A percentile compares a stretch with the other conserved stretches of the same genome.
These are phyloP conservation scores for Melanotaenia pygmaea DNA, from an alignment of 2,797 vertebrate genomes.

Conservation along the genomic window DNA sequence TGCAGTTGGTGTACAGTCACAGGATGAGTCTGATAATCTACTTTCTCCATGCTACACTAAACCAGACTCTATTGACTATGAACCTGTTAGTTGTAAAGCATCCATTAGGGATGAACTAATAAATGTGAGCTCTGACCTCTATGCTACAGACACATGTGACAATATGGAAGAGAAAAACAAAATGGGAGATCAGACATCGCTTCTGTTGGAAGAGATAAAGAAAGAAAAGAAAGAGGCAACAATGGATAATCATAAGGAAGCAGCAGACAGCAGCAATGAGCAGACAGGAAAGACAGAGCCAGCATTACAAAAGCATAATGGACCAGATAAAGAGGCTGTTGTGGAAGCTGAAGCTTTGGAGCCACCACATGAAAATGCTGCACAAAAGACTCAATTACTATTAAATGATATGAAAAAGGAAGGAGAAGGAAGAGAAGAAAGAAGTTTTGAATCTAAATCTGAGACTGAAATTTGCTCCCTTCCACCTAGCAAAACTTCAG, in stretches of 20 bases:
- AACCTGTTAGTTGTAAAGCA: slow-evolving; percentile 48
- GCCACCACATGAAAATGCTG: slow-evolving; percentile 31
- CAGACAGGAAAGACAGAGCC: slow-evolving; percentile 44
- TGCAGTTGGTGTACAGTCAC: slow-evolving; percentile 22
- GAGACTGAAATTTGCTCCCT: slow-evolving; percentile 19
- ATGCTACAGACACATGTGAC: slow-evolving; percentile 12
- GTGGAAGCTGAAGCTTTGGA: slow-evolving; percentile 50
- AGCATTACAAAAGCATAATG: slow-evolving; percentile 42
- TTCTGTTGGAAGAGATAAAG: slow-evolving; percentile 33
- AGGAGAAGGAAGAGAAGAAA: slow-evolving; percentile 19
- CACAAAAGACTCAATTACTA: slow-evolving; percentile 43
- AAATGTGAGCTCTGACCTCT: slow-evolving; percentile 32
- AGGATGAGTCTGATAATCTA: slow-evolving; percentile 32
- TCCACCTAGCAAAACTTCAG: slow-evolving; percentile 27
- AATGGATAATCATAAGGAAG: slow-evolving; percentile 56
- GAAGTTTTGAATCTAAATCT: slow-evolving; percentile 23
- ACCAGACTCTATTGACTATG: slow-evolving; percentile 30
- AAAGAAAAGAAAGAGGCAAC: slow-evolving; percentile 33
- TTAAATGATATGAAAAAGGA: slow-evolving; percentile 33
- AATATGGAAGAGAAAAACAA: slow-evolving; percentile 30
- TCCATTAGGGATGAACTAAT: slow-evolving; percentile 56
- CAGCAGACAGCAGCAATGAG: slow-evolving; percentile 27
- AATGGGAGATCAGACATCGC: slow-evolving; percentile 25
- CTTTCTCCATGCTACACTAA: slow-evolving; percentile 32
- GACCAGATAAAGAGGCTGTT: slow-evolving; percentile 50